Evolutionary conservation across 2,888 invertebrate species (phyloP), one percentile per base, ranked within the genome.

Genomic region (Caenorhabditis panamensis): DNA sequence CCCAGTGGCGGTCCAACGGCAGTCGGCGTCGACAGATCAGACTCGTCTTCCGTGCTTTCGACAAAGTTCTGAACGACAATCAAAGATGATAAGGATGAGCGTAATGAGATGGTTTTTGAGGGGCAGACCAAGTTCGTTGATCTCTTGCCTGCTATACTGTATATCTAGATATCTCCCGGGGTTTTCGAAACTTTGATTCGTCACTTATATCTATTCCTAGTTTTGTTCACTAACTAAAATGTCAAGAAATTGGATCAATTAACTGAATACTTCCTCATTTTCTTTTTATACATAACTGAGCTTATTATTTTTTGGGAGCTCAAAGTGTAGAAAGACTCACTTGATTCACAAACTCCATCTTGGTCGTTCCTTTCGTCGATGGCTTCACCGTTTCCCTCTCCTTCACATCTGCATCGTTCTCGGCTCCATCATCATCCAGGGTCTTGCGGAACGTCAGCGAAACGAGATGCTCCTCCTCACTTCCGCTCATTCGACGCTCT

Each of bases 1-100:
- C 72, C 79, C 20, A 79, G 47, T 20, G 79, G 79, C 64, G 72
- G 72, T 63, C 79, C 79, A 31, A 67, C 49, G 20, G 73, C 75
- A 0, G 80, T 80, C 26, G 80, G 80, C 68, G 80, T 80, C 56
- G 80, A 75, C n/a, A 76, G 66, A 62, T 80, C 80, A 36, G 69
- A 47, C 53, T 80, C 80, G 31, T 76, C 80, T 58, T 79, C 79
- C 18, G 72, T 63, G 51, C 67, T 68, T 56, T 79, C 75, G 58
- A 79, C 73, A 59, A 73, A 79, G 61, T 75, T 79, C 79, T 79
- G 69, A 61, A 79, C 53, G 53, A 68, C 13, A 44, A 26, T 20
- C 22, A 36, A 66, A 53, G 16, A 37, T 20, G 51, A 44, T 44
- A 13, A 37, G 22, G 28, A 22, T 28, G 16, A 54, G 16, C 24